phyloP scores from a whole-genome alignment of 2,113 vertebrate species.

The Cryptomyrus ogoouensis region DNA sequence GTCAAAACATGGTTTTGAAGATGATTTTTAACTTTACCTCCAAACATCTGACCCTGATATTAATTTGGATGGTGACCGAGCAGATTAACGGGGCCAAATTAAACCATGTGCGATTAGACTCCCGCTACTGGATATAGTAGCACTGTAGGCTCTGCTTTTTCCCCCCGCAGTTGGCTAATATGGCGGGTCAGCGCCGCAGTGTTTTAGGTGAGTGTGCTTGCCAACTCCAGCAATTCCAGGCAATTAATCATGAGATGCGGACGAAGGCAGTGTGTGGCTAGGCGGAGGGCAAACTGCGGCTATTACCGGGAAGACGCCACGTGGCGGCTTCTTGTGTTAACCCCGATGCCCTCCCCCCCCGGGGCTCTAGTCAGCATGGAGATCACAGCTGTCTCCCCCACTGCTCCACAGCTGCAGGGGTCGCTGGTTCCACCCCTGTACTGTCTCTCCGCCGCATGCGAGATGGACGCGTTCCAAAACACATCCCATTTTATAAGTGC shows the following conservation, averaged over 20 bases:
- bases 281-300: slow-evolving; percentile 40
- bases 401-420: slow-evolving; percentile 1
- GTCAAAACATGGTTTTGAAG: no score
- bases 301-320: slow-evolving; percentile 41
- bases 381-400: slow-evolving; percentile 14
- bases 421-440: background rate
- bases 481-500: background rate
- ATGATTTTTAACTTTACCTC: background rate
- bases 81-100: background rate
- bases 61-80: background rate
- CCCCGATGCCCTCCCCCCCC: slow-evolving; percentile 23
- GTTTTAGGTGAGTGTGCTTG: background rate
- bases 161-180: background rate
- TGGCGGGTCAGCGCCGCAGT: background rate
- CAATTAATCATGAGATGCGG: slow-evolving; percentile 41
- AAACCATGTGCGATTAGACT: background rate
- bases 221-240: slow-evolving; percentile 33
- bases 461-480: background rate
- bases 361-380: slow-evolving; percentile 1
- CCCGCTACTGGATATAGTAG: background rate
- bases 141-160: background rate
- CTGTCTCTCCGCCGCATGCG: background rate
- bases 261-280: slow-evolving; percentile 27
- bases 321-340: slow-evolving; percentile 41
- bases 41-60: background rate